phyloP scores from a whole-genome alignment of 1,140 invertebrate species.

The Aphelenchoides besseyi region DNA sequence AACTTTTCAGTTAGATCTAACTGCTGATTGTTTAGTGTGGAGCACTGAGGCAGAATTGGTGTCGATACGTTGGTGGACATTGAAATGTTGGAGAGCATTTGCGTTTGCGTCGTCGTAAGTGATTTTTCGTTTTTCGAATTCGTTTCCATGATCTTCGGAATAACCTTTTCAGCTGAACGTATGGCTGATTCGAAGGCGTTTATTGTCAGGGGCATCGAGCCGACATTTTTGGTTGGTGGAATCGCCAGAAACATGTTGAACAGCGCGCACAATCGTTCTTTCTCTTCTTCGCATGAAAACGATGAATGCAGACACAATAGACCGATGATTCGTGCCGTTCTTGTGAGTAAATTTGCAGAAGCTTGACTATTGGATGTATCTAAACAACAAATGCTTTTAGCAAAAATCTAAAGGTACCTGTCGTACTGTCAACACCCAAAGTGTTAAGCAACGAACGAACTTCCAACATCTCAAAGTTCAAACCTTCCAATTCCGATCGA shows the following conservation, averaged over 20 bases:
- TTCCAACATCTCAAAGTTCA: constrained; percentile 21
- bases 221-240: too few species aligned
- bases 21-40: too few species aligned
- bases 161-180: neutral
- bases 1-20: too few species aligned
- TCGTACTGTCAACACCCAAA: neutral
- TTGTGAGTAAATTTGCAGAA: neutral
- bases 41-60: too few species aligned
- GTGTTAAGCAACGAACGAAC: neutral
- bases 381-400: neutral
- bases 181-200: neutral
- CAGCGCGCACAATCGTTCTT: too few species aligned
- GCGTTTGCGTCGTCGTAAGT: neutral
- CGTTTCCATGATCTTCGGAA: neutral
- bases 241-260: too few species aligned
- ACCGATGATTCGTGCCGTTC: neutral
- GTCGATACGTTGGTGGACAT: too few species aligned
- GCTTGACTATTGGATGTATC: neutral
- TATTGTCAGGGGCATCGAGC: neutral
- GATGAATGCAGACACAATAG: neutral
- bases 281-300: neutral
- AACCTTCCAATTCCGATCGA: constrained; percentile 8
- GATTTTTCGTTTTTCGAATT: neutral
- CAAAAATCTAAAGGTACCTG: neutral
- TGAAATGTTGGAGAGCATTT: too few species aligned